Evolutionary conservation across 64 coral and sea anemone genomes (phyloP), one percentile per base, ranked within the genome.

Genomic region (Dendrophyllia cribrosa): DNA sequence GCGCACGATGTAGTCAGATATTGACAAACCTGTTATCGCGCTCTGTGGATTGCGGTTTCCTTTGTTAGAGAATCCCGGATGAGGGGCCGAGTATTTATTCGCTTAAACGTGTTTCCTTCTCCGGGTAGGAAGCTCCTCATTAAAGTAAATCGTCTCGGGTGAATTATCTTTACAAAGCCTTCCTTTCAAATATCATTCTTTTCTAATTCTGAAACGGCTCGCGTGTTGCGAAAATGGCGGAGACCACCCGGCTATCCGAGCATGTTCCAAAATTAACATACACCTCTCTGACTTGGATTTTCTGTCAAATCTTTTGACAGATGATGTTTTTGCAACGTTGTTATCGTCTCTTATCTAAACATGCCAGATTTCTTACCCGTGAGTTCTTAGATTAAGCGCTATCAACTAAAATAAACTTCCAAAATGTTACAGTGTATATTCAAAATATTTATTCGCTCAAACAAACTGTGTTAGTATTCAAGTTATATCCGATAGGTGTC

Each of bases 1-100:
- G 72, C 86, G 55, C 48, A 88, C 86, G 68, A 74, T 75, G 86
- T 21, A 76, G 13, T 50, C 20, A 61, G 85, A 72, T 72, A 75
- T 88, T 74, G 70, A 87, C 66, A 88, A 88, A 88, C 21, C 86
- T 68, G 74, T 88, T 43, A 88, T 88, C 86, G 50, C 52, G 51
- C 58, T 21, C 58, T 74, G 86, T 88, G 86, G 86, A 88, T 88
- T 88, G 86, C 86, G 86, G 86, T 88, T 88, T 88, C 86, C 86
- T 88, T 58, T 75, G 86, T 59, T 45, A 88, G 86, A 72, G 66
- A 88, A 88, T 88, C 86, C 86, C 86, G 86, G 86, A 88, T 88
- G 86, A 88, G 66, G n/a, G 9, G 58, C 26, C 68, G 68, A 49
- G 72, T 75, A 49, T 71, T 74, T 88, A 88, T 88, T 88, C 70